phyloP scores from a whole-genome alignment of 2,797 vertebrate genomes.

The Sebastes diploproa region DNA sequence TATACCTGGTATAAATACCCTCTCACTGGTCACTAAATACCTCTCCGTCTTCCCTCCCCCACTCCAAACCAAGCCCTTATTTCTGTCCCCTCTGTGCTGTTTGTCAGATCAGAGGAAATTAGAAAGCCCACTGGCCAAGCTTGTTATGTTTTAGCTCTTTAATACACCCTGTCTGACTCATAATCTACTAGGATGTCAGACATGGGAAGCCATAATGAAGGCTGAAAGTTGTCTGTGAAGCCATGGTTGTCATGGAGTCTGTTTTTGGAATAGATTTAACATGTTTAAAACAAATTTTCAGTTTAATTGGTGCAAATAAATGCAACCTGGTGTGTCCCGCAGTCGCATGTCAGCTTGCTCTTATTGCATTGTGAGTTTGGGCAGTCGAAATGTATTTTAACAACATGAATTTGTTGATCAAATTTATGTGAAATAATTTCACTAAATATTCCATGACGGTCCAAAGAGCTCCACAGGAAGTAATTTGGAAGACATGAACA shows the following conservation, averaged over 20 bases:
- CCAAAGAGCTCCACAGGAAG: background rate
- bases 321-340: background rate
- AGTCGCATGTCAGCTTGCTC: background rate
- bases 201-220: slow-evolving; percentile 25
- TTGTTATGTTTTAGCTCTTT: slow-evolving; percentile 50
- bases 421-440: background rate
- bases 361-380: background rate
- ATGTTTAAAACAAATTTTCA: slow-evolving; percentile 11
- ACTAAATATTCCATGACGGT: background rate
- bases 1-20: background rate
- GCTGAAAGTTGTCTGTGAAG: slow-evolving; percentile 22
- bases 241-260: slow-evolving; percentile 5
- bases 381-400: background rate
- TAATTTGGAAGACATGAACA: slow-evolving; percentile 15
- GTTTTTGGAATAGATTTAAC: background rate
- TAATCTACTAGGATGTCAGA: slow-evolving; percentile 32
- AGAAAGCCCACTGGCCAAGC: slow-evolving; percentile 47
- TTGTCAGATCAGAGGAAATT: slow-evolving; percentile 59
- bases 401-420: background rate
- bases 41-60: background rate
- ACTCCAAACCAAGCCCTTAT: background rate
- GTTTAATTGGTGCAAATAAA: slow-evolving; percentile 29
- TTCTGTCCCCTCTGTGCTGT: slow-evolving; percentile 9
- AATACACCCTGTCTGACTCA: slow-evolving; percentile 47
- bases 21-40: slow-evolving; percentile 11